Evolutionary conservation across 2,113 vertebrate genomes (phyloP).

Genomic region (human): DNA sequence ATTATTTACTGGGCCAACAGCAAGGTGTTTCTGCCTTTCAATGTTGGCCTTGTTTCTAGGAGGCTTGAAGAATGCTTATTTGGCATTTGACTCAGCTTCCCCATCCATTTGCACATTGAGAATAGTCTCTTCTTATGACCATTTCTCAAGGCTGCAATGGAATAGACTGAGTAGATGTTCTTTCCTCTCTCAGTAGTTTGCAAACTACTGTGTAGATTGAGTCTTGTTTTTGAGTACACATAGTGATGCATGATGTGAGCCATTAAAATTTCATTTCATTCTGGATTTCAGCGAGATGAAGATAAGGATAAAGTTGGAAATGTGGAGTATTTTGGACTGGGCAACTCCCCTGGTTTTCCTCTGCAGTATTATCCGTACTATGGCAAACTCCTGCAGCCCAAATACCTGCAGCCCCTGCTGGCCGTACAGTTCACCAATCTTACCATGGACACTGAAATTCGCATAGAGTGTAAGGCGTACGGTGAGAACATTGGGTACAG

Average conservation of each 20-base stretch:
- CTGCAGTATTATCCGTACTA: slow-evolving; percentile 99
- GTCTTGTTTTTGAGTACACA: background rate
- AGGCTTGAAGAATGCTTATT: background rate
- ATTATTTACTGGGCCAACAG: fast-evolving
- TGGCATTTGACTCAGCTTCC: background rate
- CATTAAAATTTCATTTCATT: background rate
- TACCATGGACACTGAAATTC: slow-evolving; percentile 86
- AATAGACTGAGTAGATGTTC: fast-evolving
- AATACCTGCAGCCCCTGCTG: slow-evolving; percentile 97
- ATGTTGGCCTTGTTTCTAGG: background rate
- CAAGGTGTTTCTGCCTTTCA: background rate
- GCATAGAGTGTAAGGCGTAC: slow-evolving; percentile 93
- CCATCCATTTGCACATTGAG: background rate
- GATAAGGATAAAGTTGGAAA: slow-evolving; percentile 85
- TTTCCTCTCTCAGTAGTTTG: background rate
- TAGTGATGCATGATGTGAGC: too few species aligned
- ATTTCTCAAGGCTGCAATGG: background rate
- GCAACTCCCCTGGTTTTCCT: slow-evolving; percentile 86
- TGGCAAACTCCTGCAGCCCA: slow-evolving; percentile 91
- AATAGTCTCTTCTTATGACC: background rate
- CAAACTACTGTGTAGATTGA: fast-evolving
- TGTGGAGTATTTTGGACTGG: slow-evolving; percentile 90
- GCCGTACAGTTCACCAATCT: slow-evolving; percentile 95
- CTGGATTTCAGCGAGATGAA: slow-evolving; percentile 87
- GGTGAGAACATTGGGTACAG: slow-evolving; percentile 94